phyloP scores from a whole-genome alignment of 2,888 invertebrate genomes.

The Dioctria linearis region DNA sequence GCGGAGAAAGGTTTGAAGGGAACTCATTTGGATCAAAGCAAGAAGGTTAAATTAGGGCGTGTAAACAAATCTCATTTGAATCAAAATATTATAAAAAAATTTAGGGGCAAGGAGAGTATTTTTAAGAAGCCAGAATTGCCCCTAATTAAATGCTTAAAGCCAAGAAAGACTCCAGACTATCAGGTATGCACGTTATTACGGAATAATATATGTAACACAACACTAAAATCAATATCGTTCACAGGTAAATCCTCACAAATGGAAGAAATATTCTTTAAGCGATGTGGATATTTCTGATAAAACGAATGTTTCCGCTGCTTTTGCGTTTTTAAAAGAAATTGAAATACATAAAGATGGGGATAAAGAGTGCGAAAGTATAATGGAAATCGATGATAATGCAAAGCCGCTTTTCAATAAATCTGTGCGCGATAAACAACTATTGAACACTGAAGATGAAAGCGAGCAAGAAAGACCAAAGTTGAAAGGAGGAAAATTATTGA shows the following conservation, averaged over 20 bases:
- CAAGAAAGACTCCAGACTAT: constrained; percentile 71
- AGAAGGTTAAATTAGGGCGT: not conserved
- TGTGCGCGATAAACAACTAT: constrained; percentile 63
- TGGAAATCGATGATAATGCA: constrained; percentile 60
- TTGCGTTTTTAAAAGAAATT: constrained; percentile 81
- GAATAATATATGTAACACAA: not conserved
- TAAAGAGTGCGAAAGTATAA: constrained; percentile 54
- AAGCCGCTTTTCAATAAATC: constrained; percentile 69
- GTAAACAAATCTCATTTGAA: not conserved
- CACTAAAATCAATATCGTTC: constrained; percentile 62
- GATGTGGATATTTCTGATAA: constrained; percentile 89
- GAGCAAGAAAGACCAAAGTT: constrained; percentile 72
- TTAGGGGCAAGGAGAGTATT: constrained; percentile 79
- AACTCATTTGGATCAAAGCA: constrained; percentile 67
- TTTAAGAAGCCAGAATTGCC: constrained; percentile 83
- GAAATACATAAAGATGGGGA: constrained; percentile 72
- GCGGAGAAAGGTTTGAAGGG: constrained; percentile 75
- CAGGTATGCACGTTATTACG: constrained; percentile 63
- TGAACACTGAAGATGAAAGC: constrained; percentile 64
- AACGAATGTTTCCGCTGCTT: constrained; percentile 83
- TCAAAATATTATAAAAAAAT: constrained; percentile 58
- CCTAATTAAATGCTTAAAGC: constrained; percentile 74
- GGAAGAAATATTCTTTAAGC: constrained; percentile 84
- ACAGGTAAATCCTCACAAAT: constrained; percentile 84
- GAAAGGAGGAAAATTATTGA: constrained; percentile 79